Conservation (phyloP, 1,140 invertebrate species). For the Magallana gigas region DNA sequence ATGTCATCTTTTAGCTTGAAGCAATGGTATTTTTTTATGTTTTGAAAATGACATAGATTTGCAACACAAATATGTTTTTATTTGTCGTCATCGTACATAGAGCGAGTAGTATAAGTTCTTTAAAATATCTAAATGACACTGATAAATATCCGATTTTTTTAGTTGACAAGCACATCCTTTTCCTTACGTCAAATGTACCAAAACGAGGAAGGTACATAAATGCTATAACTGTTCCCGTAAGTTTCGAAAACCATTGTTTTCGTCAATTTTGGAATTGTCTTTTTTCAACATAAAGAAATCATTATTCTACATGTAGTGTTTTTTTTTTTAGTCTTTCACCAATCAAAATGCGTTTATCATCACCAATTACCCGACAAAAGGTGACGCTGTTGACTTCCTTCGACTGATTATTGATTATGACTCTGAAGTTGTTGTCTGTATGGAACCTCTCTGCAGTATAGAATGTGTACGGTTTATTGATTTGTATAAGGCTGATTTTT, state of each 20-base stretch:
- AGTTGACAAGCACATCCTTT: conserved; percentile 2
- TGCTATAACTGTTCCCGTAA: not conserved
- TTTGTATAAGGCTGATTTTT: too few species aligned
- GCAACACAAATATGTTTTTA: too few species aligned
- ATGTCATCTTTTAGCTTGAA: too few species aligned
- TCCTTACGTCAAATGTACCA: not conserved
- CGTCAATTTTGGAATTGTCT: not conserved
- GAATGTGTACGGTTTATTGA: too few species aligned
- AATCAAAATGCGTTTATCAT: not conserved
- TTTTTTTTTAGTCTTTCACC: not conserved
- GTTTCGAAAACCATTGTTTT: not conserved
- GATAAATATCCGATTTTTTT: not conserved
- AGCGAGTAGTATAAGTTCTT: too few species aligned
- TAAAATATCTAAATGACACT: not conserved
- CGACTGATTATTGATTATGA: too few species aligned
- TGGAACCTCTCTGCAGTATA: too few species aligned
- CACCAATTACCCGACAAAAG: not conserved
- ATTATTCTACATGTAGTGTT: not conserved
- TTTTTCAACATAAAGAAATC: not conserved
- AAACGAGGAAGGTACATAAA: not conserved
- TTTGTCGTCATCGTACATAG: too few species aligned
- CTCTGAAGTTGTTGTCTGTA: too few species aligned
- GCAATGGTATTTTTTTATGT: too few species aligned
- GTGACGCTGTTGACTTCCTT: not conserved
- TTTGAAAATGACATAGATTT: too few species aligned